Conservation (phyloP, 2,113 vertebrate species). For the Tychaedon coryphoeus region DNA sequence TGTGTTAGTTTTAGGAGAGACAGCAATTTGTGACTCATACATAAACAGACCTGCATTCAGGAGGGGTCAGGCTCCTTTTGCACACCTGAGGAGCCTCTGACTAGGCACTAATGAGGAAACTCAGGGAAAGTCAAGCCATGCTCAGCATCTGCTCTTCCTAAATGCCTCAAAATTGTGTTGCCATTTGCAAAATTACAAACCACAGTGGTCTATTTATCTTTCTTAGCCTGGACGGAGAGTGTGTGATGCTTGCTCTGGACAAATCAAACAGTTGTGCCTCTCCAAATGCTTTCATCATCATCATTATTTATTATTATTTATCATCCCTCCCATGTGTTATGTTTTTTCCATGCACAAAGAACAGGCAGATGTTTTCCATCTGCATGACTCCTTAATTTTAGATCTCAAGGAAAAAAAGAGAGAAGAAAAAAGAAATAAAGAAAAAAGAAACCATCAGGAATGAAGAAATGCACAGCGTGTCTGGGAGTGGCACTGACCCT, state of each 20-base stretch:
- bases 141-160: not conserved
- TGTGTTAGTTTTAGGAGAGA: not conserved
- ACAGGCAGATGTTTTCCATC: conserved; percentile 63
- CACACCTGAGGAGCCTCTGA: not conserved
- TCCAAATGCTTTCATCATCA: conserved; percentile 51
- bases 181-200: conserved; percentile 26
- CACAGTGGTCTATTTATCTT: not conserved
- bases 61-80: not conserved
- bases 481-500: not conserved
- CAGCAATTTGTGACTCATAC: not conserved
- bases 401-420: not conserved
- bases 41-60: not conserved
- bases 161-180: not conserved
- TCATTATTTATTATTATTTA: conserved; percentile 65
- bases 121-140: not conserved
- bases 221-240: not conserved
- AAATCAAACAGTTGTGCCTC: not conserved
- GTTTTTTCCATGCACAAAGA: conserved; percentile 51
- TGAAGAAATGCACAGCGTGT: not conserved
- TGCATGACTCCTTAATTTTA: conserved; percentile 46
- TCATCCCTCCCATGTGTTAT: conserved; percentile 42
- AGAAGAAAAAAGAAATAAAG: not conserved
- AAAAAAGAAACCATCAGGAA: not conserved
- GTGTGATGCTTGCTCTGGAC: not conserved
- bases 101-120: not conserved